Conservation (phyloP, 2,797 vertebrate species). For the Geotrypetes seraphini region DNA sequence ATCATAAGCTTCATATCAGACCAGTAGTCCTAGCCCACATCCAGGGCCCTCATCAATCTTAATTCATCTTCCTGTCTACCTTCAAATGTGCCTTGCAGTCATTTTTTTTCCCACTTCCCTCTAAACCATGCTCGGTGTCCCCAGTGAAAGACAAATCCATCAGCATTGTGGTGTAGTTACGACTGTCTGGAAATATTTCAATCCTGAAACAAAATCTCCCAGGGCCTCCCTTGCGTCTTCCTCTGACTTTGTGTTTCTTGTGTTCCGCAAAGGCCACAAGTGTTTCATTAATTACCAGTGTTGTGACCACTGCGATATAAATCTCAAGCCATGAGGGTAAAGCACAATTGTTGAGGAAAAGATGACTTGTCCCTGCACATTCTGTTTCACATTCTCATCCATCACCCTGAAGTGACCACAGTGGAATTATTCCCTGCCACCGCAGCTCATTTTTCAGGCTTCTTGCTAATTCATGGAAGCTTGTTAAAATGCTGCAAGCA, state of each 20-base stretch:
- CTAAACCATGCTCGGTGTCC: conserved; percentile 25
- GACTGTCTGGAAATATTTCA: conserved; percentile 12
- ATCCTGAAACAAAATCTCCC: conserved; percentile 17
- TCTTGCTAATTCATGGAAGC: conserved; percentile 36
- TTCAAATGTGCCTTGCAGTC: conserved; percentile 23
- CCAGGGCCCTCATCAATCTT: conserved; percentile 35
- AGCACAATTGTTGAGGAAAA: conserved; percentile 65
- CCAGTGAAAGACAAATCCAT: conserved; percentile 29
- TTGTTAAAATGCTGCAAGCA: conserved; percentile 49
- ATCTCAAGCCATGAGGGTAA: conserved; percentile 41
- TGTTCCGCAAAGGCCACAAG: conserved; percentile 31
- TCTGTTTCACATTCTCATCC: conserved; percentile 60
- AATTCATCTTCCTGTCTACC: conserved; percentile 28
- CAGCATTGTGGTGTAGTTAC: not conserved
- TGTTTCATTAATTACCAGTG: conserved; percentile 56
- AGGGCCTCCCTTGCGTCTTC: not conserved
- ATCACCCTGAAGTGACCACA: conserved; percentile 51
- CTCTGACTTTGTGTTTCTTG: conserved; percentile 14
- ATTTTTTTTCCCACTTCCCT: conserved; percentile 24
- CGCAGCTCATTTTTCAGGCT: conserved; percentile 46
- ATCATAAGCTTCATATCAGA: conserved; percentile 26
- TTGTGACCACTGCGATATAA: conserved; percentile 19
- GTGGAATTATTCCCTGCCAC: conserved; percentile 40
- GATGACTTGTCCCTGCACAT: conserved; percentile 58
- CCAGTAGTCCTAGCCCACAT: conserved; percentile 23